Percentiles rank a stretch among this genome's conserved stretches.
Conservation (phyloP, 2,888 invertebrate genomes). For the Tipula vernalis region DNA sequence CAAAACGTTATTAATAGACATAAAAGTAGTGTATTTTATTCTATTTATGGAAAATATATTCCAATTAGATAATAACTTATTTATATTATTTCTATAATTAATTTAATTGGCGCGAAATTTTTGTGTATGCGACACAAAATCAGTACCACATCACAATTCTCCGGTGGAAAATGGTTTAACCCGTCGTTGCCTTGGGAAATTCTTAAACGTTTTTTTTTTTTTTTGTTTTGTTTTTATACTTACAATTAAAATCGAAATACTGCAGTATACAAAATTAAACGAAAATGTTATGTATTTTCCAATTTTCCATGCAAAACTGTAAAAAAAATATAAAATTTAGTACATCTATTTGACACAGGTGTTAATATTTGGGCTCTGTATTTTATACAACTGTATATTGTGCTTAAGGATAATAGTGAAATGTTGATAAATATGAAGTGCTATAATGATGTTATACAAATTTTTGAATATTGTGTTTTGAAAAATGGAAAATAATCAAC, state of each 20-base stretch:
- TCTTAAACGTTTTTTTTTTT: not conserved
- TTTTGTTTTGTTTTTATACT: not conserved
- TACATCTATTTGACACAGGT: not conserved
- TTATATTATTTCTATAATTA: not conserved
- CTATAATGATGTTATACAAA: not conserved
- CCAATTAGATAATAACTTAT: not conserved
- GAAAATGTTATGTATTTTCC: not conserved
- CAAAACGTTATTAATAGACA: not conserved
- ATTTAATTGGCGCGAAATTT: not conserved
- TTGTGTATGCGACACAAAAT: not conserved
- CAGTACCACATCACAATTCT: not conserved
- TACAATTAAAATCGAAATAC: not conserved
- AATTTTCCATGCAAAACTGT: not conserved
- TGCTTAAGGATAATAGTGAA: not conserved
- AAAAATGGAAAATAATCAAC: conserved; percentile 4
- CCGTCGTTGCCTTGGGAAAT: not conserved
- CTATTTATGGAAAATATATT: not conserved
- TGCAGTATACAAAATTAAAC: not conserved
- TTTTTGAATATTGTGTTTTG: not conserved
- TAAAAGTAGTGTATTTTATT: not conserved
- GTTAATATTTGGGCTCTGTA: not conserved
- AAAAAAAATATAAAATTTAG: not conserved
- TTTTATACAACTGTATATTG: not conserved
- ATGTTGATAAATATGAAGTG: not conserved
- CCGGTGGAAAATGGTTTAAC: not conserved